Evolutionary conservation across 1,140 invertebrate species (phyloP).

Genomic region (Drosophila pectinifera): DNA sequence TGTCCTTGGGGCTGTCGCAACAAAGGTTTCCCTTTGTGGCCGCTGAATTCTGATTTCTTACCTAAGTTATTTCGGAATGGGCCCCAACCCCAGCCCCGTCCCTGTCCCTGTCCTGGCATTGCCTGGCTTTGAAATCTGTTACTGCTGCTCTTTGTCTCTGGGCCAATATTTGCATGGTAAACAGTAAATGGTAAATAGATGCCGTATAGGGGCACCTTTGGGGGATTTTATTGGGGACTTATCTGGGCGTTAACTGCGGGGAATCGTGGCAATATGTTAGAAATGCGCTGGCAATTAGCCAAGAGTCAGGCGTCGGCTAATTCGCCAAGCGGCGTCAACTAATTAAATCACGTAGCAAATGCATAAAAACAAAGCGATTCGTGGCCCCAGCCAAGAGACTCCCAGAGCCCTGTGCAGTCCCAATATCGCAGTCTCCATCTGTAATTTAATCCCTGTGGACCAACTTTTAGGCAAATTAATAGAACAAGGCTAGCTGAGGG

Average conservation of each 20-base stretch:
- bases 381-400: background rate
- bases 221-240: slow-evolving; percentile 5
- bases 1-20: background rate
- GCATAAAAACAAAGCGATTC: slow-evolving; percentile 72
- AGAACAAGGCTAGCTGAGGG: too few species aligned
- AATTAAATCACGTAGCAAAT: slow-evolving; percentile 83
- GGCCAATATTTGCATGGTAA: slow-evolving; percentile 34
- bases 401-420: background rate
- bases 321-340: slow-evolving; percentile 61
- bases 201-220: slow-evolving; percentile 3
- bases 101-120: slow-evolving; percentile 10
- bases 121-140: slow-evolving; percentile 34
- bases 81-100: slow-evolving; percentile 10
- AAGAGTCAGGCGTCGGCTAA: slow-evolving; percentile 56
- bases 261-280: slow-evolving; percentile 63
- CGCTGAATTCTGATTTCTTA: slow-evolving; percentile 44
- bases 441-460: slow-evolving; percentile 24
- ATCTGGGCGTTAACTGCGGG: slow-evolving; percentile 4
- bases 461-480: slow-evolving; percentile 75
- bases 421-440: slow-evolving; percentile 3
- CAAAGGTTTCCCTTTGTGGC: slow-evolving; percentile 21
- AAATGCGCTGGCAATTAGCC: slow-evolving; percentile 67
- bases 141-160: slow-evolving; percentile 18
- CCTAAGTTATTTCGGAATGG: slow-evolving; percentile 63
- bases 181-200: slow-evolving; percentile 30